A percentile compares a stretch with the other conserved stretches of the same genome.
Evolutionary conservation across 2,113 vertebrate species (phyloP).

Genomic region (Eidolon helvum): DNA sequence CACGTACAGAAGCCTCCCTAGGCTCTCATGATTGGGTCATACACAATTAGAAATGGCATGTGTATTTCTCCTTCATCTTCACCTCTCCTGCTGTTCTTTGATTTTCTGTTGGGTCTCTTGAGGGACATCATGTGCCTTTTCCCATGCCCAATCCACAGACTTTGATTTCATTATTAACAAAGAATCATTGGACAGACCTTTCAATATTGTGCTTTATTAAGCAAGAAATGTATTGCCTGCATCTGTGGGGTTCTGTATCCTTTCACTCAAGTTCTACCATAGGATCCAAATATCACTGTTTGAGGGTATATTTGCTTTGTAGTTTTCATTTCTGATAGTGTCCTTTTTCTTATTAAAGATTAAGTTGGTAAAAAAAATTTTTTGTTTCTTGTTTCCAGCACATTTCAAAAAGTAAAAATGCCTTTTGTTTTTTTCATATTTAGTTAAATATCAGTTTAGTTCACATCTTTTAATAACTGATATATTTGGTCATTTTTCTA

Average conservation of each 20-base stretch:
- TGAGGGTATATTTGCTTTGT: not conserved
- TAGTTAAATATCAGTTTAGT: not conserved
- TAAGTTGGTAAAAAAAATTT: not conserved
- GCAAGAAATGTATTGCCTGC: not conserved
- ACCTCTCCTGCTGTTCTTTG: constrained; percentile 2
- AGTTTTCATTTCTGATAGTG: not conserved
- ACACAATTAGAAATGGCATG: constrained; percentile 20
- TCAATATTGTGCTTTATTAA: not conserved
- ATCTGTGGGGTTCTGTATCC: not conserved
- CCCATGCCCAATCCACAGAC: constrained; percentile 4
- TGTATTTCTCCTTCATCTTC: not conserved
- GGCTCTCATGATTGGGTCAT: not conserved
- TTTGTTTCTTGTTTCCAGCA: not conserved
- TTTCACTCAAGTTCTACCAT: not conserved
- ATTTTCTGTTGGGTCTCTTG: constrained; percentile 35
- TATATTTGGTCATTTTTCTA: not conserved
- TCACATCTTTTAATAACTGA: not conserved
- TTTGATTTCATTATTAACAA: constrained; percentile 32
- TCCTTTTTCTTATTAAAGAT: not conserved
- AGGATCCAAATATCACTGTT: not conserved
- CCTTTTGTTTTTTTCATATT: not conserved
- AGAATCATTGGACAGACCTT: not conserved
- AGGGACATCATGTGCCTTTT: constrained; percentile 31
- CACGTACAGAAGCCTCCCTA: not conserved
- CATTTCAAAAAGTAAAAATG: not conserved